Evolutionary conservation across 1,140 invertebrate genomes (phyloP), one percentile per base, ranked within the genome.

Genomic region (Calycopis cecrops): DNA sequence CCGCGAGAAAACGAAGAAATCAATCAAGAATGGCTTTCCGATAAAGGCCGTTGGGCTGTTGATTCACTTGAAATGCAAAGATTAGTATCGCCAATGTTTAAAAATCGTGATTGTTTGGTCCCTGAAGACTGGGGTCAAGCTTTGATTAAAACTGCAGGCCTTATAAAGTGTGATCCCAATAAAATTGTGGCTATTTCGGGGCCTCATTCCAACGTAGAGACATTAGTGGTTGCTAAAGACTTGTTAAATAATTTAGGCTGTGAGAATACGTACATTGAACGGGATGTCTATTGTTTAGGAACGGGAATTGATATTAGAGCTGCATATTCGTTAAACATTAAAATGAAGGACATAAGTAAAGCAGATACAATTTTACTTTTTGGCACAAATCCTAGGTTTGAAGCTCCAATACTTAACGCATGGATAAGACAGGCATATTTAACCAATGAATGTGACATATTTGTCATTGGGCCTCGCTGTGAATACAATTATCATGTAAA

Each of bases 21-120:
- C 17, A 95, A 95, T 74, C 93, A 95, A 79, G 94, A 95, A 81
- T 95, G 94, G 94, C 84, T 95, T 16, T 91, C 91, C 1, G 94
- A 95, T 76, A 94, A 94, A 78, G 90, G 91, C 11, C 85, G 94
- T 18, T 95, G 94, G 90, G 91, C 93, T 1, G 92, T 92, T 70
- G 94, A 95, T 81, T 94, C 94, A 0, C 73, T 95, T 16, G 94
- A 94, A 73, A 81, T 91, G 38, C 94, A 95, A 79, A 87, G 94
- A 60, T 74, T 95, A 48, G 90, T 93, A 0, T 82, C 88, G 4
- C 94, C 94, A 2, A 92, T 94, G 91, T 73, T 91, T 35, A 91
- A 89, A 76, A 77, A 65, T 48, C 57, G 70, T 1, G 89, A 88
- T 8, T 72, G 88, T 59, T 78, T 94, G 16, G 77, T 81, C 49